Base-by-base conservation (phyloP, 2,888 invertebrate genomes). In the Aleiodes testaceus region DNA sequence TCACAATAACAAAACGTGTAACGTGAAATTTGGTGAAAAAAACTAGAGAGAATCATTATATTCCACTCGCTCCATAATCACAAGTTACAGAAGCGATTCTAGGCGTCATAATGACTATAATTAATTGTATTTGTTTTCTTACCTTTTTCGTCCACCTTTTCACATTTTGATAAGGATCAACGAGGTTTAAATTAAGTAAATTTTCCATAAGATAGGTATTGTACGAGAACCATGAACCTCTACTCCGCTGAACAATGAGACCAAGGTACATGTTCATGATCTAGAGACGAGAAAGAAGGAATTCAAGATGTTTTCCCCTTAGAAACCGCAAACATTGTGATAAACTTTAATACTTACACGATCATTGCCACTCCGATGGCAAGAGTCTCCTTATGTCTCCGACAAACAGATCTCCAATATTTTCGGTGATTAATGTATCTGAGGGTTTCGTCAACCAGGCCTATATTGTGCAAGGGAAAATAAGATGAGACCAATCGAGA, bases 221-320 rank as follows among this genome's bases (percentile, higher is more conserved):
- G n/a, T 9, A 49, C 3, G 50, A 30, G 14, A 49, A 49, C 2
- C 49, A 49, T 7, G 7, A 26, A 3, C 26, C 11, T 49, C 14
- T 4, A 12, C 49, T n/a, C 11, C 49, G n/a, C 5, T 49, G 30
- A 11, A 5, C 50, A 18, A 65, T 65, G 14, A 65, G 14, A 2
- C 5, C n/a, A 4, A 65, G 16, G 16, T 65, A 65, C 2, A 30
- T 16, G 26, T 65, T 65, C 7, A 65, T 49, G 2, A 49, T 65
- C 65, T 65, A 30, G 7, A 18, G 16, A 0, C 11, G 22, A 20
- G 30, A 59, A 16, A 42, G 5, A 30, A 16, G n/a, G n/a, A 16
- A 5, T 49, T 16, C 14, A 2, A 9, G 49, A 49, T n/a, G 5
- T 49, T 16, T 49, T 3, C 49, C 16, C 16, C 16, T 3, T 26